Evolutionary conservation across 2,888 invertebrate genomes (phyloP), one percentile per base, ranked within the genome.

Genomic region (Tetropium fuscum): DNA sequence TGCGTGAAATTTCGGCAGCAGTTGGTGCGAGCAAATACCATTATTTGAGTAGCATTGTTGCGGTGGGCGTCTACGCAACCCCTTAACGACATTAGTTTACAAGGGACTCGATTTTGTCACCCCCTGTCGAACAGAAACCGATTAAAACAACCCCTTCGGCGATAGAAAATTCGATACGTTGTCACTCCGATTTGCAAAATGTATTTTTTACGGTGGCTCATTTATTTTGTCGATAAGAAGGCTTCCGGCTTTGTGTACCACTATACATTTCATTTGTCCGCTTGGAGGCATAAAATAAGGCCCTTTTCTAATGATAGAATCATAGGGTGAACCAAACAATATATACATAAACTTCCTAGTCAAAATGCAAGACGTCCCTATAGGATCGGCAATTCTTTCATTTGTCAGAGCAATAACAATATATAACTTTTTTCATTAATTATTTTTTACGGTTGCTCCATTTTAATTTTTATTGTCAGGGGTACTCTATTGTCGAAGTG

Each of bases 111-210:
- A 76, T 77, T 74, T 65, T 72, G 72, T 75, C 74, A 73, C 77
- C 79, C 78, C 74, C 76, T 65, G 73, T 70, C 67, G 77, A 74
- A 72, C 75, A 72, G 73, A 79, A 80, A 80, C 78, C 80, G 80
- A 80, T 80, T 80, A 80, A 80, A 81, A 80, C 79, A 81, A 80
- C 81, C 81, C 81, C 79, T 80, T 79, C 70, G 74, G 74, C 75
- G 74, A 75, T 74, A 68, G 70, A 71, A 77, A 81, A 81, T 80
- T 81, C 80, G 81, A 81, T 81, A 81, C 81, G 81, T 81, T 80
- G 81, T 81, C 81, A 80, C 71, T 78, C 72, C 74, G 78, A 79
- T 79, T 78, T 77, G 78, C 77, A 70, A 78, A 79, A 78, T 75
- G 77, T 71, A 77, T 78, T 78, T 75, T 77, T 73, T 63, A 69